These are phyloP conservation scores for Oryzias javanicus DNA, from an alignment of 2,113 vertebrate genomes.

Conservation along the genomic window DNA sequence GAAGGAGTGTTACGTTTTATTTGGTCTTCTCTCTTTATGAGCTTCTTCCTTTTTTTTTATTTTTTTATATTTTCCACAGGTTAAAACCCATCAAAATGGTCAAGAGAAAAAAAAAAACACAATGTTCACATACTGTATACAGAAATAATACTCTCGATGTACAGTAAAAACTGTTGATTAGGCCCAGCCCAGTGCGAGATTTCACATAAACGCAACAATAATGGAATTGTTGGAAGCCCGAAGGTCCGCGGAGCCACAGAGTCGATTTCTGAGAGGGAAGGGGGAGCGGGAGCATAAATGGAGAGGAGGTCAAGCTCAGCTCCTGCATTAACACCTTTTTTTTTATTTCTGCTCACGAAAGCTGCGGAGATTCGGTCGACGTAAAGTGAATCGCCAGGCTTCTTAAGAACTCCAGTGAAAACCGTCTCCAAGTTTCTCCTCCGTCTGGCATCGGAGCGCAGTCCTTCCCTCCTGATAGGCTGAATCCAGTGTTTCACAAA, in stretches of 20 bases:
- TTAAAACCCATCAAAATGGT: constrained; percentile 77
- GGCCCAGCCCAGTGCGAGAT: constrained; percentile 80
- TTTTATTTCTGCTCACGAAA: constrained; percentile 53
- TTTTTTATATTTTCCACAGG: constrained; percentile 72
- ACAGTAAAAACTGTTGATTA: constrained; percentile 74
- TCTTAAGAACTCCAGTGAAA: constrained; percentile 77
- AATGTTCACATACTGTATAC: constrained; percentile 69
- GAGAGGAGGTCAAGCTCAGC: constrained; percentile 29
- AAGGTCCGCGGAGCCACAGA: constrained; percentile 27
- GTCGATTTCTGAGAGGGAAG: constrained; percentile 34
- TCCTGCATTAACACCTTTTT: constrained; percentile 28
- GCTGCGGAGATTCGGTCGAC: neutral
- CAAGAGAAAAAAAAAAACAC: constrained; percentile 65
- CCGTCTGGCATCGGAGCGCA: constrained; percentile 63
- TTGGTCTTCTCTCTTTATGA: constrained; percentile 74
- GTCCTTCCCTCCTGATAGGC: constrained; percentile 57
- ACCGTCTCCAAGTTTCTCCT: constrained; percentile 35
- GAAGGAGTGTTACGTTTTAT: constrained; percentile 76
- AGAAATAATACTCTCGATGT: constrained; percentile 63
- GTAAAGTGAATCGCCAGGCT: constrained; percentile 15
- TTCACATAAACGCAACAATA: constrained; percentile 61
- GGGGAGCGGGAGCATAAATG: constrained; percentile 46
- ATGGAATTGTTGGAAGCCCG: constrained; percentile 47
- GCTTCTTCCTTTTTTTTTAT: constrained; percentile 45
- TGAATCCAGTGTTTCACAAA: constrained; percentile 78